Evolutionary conservation across 2,888 invertebrate species (phyloP), one percentile per base, ranked within the genome.

Genomic region (Bombylius major): DNA sequence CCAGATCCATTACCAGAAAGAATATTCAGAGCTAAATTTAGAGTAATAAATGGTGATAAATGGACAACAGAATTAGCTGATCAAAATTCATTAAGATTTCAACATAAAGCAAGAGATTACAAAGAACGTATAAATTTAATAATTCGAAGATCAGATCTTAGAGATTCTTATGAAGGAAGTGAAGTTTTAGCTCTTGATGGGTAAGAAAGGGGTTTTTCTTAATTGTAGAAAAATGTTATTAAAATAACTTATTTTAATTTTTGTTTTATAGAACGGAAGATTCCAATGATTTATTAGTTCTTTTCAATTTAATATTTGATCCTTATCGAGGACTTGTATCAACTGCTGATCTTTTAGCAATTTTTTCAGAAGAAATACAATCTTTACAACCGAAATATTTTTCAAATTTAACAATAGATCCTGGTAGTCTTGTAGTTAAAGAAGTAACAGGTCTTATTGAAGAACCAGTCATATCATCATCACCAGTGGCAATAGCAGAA

Each of bases 131-230:
- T 93, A 60, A 84, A 86, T 75, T 77, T 86, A 58, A 75, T 89
- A 47, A 85, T 89, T 69, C 79, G 82, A 56, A 79, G 85, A 64
- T 90, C 90, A 55, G 80, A 83, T 64, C 76, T 89, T 45, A 79
- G 84, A 61, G 81, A 86, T 62, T 84, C 88, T 56, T 92, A 88
- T 70, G 79, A 87, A 59, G 82, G 84, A 32, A 83, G 86, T 36
- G 91, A 92, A 69, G 83, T 91, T 56, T 77, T 92, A 53, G 91
- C 91, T 32, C 78, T 92, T 53, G 91, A 92, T 71, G 89, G 87
- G 90, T 90, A 76, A 23, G 23, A 23, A 23, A 23, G 1, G 23
- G 23, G n/a, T n/a, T 79, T 78, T 67, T 54, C 42, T 46, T 23
- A 23, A 23, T 23, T 3, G 3, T 45, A 49, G n/a, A 14, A 53